phyloP scores from a whole-genome alignment of 2,113 vertebrate genomes.

The Dipodomys merriami region DNA sequence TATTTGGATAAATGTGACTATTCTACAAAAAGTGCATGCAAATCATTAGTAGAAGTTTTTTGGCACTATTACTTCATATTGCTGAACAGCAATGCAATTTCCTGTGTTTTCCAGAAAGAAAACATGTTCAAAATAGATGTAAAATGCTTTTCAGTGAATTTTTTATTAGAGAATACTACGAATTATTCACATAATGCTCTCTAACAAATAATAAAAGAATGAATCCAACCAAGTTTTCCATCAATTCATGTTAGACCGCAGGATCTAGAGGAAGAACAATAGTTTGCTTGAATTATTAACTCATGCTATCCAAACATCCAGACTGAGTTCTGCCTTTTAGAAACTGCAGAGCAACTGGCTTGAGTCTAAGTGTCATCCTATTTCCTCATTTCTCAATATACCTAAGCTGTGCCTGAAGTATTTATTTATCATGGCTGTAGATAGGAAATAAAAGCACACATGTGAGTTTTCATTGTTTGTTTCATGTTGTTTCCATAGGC shows the following conservation, averaged over 20 bases:
- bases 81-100: background rate
- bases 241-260: background rate
- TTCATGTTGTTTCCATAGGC: fast-evolving
- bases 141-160: background rate
- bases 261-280: fast-evolving
- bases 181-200: constrained; percentile 1
- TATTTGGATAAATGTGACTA: background rate
- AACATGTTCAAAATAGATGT: background rate
- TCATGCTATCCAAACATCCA: background rate
- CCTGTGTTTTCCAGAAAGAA: background rate
- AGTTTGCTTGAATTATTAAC: background rate
- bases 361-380: background rate
- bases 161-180: background rate
- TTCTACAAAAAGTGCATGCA: background rate
- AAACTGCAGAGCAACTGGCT: background rate
- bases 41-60: constrained; percentile 2
- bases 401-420: background rate
- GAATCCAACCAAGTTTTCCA: background rate
- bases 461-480: background rate
- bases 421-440: background rate
- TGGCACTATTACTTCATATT: background rate
- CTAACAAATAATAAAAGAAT: background rate
- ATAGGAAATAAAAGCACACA: background rate
- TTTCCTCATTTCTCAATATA: background rate
- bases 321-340: background rate